A percentile compares a stretch with the other conserved stretches of the same genome.
Evolutionary conservation across 2,888 invertebrate species (phyloP).

Genomic region (Megalurothrips usitatus): DNA sequence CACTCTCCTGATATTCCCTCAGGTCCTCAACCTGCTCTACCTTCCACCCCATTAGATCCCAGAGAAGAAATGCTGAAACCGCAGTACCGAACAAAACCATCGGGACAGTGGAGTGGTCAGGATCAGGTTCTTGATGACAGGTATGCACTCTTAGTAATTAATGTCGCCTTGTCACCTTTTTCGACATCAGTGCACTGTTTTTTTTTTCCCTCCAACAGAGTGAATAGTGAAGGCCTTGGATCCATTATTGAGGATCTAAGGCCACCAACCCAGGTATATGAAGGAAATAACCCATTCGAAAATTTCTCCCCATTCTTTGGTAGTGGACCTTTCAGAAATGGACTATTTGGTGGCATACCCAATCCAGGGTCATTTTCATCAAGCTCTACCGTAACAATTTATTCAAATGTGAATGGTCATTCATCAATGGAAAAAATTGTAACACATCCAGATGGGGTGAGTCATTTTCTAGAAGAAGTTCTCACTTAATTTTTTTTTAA

Average conservation of each 20-base stretch:
- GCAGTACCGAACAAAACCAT: not conserved
- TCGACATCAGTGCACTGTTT: too few species aligned
- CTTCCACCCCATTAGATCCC: not conserved
- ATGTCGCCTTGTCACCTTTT: not conserved
- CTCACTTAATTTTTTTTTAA: not conserved
- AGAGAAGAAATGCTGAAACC: not conserved
- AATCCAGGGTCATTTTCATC: not conserved
- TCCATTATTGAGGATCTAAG: not conserved
- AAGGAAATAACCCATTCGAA: not conserved
- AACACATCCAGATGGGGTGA: conserved; percentile 1
- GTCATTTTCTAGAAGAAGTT: not conserved
- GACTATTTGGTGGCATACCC: not conserved
- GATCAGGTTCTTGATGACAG: conserved; percentile 3
- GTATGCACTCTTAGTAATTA: not conserved
- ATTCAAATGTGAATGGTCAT: conserved; percentile 18
- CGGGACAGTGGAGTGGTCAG: not conserved
- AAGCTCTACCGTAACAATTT: not conserved
- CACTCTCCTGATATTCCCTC: not conserved
- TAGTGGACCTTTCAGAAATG: not conserved
- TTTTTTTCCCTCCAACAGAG: not conserved
- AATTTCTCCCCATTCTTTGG: not conserved
- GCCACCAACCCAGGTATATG: not conserved
- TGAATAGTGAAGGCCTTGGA: not conserved
- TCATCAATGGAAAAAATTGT: not conserved
- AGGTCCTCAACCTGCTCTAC: not conserved